Evolutionary conservation across 1,140 invertebrate species (phyloP), one percentile per base, ranked within the genome.

Genomic region (Physella acuta): DNA sequence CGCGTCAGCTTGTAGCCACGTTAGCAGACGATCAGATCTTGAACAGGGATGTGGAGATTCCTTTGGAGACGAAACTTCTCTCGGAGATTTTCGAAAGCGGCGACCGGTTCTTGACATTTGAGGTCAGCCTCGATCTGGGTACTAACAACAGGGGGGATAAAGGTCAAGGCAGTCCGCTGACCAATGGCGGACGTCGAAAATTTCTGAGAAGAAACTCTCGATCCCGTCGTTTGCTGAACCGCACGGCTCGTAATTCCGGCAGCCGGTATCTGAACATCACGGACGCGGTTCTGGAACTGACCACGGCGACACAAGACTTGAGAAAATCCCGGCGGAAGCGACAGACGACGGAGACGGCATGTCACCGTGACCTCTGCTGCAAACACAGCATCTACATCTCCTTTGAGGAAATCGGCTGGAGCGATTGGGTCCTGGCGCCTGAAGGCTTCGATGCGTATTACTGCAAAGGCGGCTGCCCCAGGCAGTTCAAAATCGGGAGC

Each of bases 391-490:
- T 64, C 16, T 30, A 51, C 49, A 30, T 64, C 17, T n/a, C 30
- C n/a, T 51, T 64, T 30, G 24, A 8, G 5, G 62, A 64, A 2
- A 64, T 64, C 20, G 62, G 62, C 20, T 64, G 62, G 62, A 26
- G 24, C 49, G 49, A 64, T n/a, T 52, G 39, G 39, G 62, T 49
- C 3, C 8, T 64, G 2, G 31, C 8, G n/a, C 62, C 62, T 30
- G 1, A 11, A 16, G 49, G 39, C 14, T 49, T 28, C 28, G 30
- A 37, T 33, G 39, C 49, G 1, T 64, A 33, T 24, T 64, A 52
- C 51, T 64, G 62, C 49, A 51, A 64, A 52, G 62, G 62, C 1
- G 49, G 31, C 33, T 64, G 62, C 28, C 62, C 62, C 17, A 16
- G 31, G 8, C 49, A 33, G 20, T 64, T 31, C 49, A 64, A 44